Conservation (phyloP, 2,888 invertebrate species). For the Epistrophe grossulariae region DNA sequence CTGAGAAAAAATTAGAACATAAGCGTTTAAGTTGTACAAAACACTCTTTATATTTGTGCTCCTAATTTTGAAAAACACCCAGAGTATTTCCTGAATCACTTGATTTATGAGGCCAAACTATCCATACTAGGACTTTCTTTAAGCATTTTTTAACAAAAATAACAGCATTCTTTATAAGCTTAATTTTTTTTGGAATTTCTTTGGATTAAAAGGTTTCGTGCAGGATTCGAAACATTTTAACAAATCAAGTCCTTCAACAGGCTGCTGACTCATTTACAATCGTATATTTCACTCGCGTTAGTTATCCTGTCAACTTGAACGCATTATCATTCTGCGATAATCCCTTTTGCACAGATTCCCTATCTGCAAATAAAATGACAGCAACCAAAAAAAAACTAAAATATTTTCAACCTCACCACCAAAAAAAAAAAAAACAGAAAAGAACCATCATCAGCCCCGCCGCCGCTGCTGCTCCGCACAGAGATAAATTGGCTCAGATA, state of each 20-base stretch:
- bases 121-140: too few species aligned
- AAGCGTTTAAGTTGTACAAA: too few species aligned
- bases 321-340: constrained; percentile 64
- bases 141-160: neutral
- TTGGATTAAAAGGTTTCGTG: neutral
- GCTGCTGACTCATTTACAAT: constrained; percentile 44
- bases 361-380: constrained; percentile 57
- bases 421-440: constrained; percentile 39
- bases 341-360: constrained; percentile 62
- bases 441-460: constrained; percentile 53
- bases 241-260: neutral
- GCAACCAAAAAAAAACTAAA: constrained; percentile 24
- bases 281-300: constrained; percentile 51
- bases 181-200: neutral
- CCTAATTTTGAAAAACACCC: too few species aligned
- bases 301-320: constrained; percentile 55
- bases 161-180: neutral
- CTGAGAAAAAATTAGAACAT: too few species aligned
- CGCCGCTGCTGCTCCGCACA: neutral
- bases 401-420: constrained; percentile 10
- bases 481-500: constrained; percentile 75
- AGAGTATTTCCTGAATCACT: too few species aligned
- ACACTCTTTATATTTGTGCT: too few species aligned
- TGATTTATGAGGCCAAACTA: too few species aligned
- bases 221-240: neutral